Evolutionary conservation across 92 coral and sea anemone species (phyloP), one percentile per base, ranked within the genome.

Genomic region (Epizoanthus fatuus): DNA sequence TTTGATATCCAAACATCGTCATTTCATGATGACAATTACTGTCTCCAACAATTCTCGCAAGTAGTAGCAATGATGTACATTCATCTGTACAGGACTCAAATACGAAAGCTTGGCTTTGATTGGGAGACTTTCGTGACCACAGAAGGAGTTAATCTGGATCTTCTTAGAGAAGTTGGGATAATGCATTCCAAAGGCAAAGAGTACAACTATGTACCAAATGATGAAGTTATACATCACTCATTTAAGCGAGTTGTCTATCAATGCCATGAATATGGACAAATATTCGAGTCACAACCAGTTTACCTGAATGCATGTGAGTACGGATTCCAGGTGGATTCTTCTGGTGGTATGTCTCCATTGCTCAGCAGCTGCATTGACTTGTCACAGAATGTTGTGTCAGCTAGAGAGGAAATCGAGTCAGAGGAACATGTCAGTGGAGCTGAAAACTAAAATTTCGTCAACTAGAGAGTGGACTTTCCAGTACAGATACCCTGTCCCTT

Each of bases 1-100:
- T 63, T 63, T 63, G 75, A 63, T 35, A 72, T 35, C 20, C 57
- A 63, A 64, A 63, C 62, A 63, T 12, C 42, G 6, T 40, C 55
- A 62, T 81, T 81, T 72, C n/a, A 42, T 59, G 59, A 81, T 42
- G 63, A 64, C 63, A 19, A 38, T 17, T 59, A 81, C 12, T 44
- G 75, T 17, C 29, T 37, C 52, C 69, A 54, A 55, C 29, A 17
- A 53, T 63, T 38, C 75, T 29, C 37, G 19, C 69, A 59, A 35
- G 84, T 45, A 6, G 68, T 80, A 3, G 72, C 84, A 40, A 81
- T 81, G 85, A 81, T 81, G 85, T 81, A 81, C 71, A 65, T 42
- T 63, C 85, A 81, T 29, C 75, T 81, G 13, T 81, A 81, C 62
- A 81, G 85, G 19, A 81, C 75, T 13, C 74, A 81, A 66, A 44